Conservation (phyloP, 2,113 vertebrate genomes). For the Riparia riparia region DNA sequence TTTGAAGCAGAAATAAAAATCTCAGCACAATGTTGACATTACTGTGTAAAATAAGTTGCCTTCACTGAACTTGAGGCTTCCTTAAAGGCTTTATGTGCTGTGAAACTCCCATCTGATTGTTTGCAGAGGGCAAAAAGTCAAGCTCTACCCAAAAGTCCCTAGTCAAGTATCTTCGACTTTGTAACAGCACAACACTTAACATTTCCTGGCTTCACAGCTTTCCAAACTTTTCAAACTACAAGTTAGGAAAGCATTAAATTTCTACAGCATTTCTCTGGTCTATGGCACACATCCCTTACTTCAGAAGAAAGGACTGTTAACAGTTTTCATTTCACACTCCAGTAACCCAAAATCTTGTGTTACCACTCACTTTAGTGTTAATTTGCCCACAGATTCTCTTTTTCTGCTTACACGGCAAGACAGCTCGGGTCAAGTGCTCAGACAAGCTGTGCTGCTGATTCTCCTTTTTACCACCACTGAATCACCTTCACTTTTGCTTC, state of each 20-base stretch:
- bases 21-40: neutral
- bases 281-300: neutral
- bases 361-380: conserved; percentile 42
- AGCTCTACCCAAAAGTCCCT: neutral
- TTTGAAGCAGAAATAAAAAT: neutral
- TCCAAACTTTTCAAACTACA: neutral
- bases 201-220: neutral
- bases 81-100: neutral
- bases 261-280: neutral
- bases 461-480: conserved; percentile 41
- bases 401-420: conserved; percentile 65
- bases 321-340: conserved; percentile 64
- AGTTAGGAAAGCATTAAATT: neutral
- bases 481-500: conserved; percentile 51
- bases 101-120: neutral
- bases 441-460: conserved; percentile 52
- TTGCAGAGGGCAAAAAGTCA: neutral
- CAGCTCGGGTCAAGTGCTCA: conserved; percentile 48
- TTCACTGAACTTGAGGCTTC: neutral
- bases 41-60: neutral
- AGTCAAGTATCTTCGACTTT: neutral
- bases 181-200: neutral
- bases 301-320: neutral
- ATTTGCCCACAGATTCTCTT: conserved; percentile 55
- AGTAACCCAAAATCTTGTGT: conserved; percentile 34